These are phyloP conservation scores for Pseudococcus jackbeardsleyi DNA, from an alignment of 2,888 invertebrate genomes.

Conservation along the genomic window DNA sequence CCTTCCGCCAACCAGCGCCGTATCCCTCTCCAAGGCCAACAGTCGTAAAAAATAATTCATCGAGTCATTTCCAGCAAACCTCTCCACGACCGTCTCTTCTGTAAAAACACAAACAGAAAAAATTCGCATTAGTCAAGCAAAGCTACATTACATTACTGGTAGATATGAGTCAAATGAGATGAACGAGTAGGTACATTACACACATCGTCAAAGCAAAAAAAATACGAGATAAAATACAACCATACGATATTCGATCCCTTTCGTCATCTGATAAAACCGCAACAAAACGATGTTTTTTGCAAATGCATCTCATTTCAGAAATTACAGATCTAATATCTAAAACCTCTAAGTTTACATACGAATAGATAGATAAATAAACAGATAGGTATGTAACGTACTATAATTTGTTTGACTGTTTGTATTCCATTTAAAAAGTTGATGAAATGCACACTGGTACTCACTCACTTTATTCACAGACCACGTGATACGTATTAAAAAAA, in stretches of 20 bases:
- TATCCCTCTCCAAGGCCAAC: conserved; percentile 54
- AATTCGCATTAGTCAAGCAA: not conserved
- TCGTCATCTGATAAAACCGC: conserved; percentile 17
- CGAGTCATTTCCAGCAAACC: conserved; percentile 56
- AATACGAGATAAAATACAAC: not conserved
- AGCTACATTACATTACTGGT: not conserved
- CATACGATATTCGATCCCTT: not conserved
- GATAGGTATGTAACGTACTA: not conserved
- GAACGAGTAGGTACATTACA: no score
- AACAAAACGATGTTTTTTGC: not conserved
- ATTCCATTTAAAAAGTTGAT: not conserved
- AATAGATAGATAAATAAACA: no score
- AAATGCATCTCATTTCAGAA: not conserved
- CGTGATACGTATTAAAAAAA: not conserved
- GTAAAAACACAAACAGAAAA: not conserved
- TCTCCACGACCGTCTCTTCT: not conserved
- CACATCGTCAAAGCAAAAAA: no score
- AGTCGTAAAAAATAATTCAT: conserved; percentile 55
- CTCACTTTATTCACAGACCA: no score
- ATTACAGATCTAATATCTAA: not conserved
- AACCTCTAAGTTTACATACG: no score
- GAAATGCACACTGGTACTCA: not conserved
- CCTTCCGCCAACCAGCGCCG: conserved; percentile 56
- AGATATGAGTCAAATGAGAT: no score
- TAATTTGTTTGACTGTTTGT: not conserved